These are phyloP conservation scores for Lasioglossum malachurum DNA, from an alignment of 2,888 invertebrate species.

Conservation along the genomic window DNA sequence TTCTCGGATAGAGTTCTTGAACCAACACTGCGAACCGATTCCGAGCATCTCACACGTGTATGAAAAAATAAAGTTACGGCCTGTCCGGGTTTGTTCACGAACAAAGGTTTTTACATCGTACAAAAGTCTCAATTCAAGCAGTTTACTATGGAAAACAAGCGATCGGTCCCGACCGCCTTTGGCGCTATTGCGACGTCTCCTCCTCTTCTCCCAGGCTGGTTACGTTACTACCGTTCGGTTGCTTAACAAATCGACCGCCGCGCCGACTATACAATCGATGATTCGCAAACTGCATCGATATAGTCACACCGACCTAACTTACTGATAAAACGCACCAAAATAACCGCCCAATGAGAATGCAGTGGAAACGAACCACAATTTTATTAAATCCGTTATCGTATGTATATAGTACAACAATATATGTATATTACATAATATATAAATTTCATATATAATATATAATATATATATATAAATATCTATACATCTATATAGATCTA, in stretches of 20 bases:
- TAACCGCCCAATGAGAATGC: conserved; percentile 54
- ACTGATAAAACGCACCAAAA: conserved; percentile 37
- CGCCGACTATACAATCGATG: conserved; percentile 37
- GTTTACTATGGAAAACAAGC: not conserved
- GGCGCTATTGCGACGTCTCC: conserved; percentile 9
- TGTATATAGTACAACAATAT: not conserved
- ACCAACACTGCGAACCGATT: not conserved
- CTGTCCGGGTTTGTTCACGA: not conserved
- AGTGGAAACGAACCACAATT: conserved; percentile 40
- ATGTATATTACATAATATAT: conserved; percentile 5
- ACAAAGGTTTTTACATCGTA: not conserved
- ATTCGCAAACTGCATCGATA: conserved; percentile 32
- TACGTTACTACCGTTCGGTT: conserved; percentile 55
- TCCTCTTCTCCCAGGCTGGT: conserved; percentile 35
- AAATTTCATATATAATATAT: not conserved
- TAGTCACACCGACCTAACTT: conserved; percentile 39
- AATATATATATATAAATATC: not conserved
- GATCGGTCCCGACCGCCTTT: not conserved
- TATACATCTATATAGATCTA: not conserved
- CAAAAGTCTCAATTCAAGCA: not conserved
- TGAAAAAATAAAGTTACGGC: not conserved
- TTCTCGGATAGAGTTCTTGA: not conserved
- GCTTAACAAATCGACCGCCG: conserved; percentile 34
- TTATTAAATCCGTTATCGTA: conserved; percentile 1
- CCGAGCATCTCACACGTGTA: not conserved